Evolutionary conservation across 2,797 vertebrate genomes (phyloP), one percentile per base, ranked within the genome.

Genomic region (Octomys mimax): DNA sequence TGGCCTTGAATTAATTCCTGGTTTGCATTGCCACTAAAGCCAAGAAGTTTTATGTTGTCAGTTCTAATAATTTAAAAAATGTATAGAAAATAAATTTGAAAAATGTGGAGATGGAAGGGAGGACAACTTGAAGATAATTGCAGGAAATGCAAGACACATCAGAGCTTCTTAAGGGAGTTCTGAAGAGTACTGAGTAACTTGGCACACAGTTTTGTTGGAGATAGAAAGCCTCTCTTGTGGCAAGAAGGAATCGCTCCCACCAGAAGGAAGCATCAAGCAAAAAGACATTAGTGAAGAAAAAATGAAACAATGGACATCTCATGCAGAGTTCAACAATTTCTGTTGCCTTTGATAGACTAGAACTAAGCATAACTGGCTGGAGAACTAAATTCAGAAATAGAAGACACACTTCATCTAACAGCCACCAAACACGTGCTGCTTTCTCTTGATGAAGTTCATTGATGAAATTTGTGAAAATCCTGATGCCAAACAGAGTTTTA

Each of bases 61-160:
- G 49, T 88, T 92, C 57, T 70, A 59, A 77, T 28, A 92, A 94
- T 57, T 52, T 57, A 95, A 87, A 87, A 90, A 54, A n/a, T 91
- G 68, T 11, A 49, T 70, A 86, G n/a, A 92, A 88, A 92, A 78
- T 83, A 66, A 91, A 21, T 68, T 95, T 64, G 1, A 86, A 87
- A 90, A 84, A 80, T 54, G 36, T 59, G 12, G 83, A 28, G 49
- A 11, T 14, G 16, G 21, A 1, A 4, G 3, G 1, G 39, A 39
- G 80, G 64, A 77, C 3, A 52, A 21, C 71, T 52, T 49, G 91
- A 83, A 66, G 26, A 3, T 3, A 87, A 21, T 39, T 94, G 6
- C 77, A 96, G 61, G 81, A 83, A 89, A 82, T 28, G 70, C 68
- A 26, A 26, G 6, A 33, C 57, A 33, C 14, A 36, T 33, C 49